phyloP scores from a whole-genome alignment of 2,888 invertebrate species.

The Epinotia nisella region DNA sequence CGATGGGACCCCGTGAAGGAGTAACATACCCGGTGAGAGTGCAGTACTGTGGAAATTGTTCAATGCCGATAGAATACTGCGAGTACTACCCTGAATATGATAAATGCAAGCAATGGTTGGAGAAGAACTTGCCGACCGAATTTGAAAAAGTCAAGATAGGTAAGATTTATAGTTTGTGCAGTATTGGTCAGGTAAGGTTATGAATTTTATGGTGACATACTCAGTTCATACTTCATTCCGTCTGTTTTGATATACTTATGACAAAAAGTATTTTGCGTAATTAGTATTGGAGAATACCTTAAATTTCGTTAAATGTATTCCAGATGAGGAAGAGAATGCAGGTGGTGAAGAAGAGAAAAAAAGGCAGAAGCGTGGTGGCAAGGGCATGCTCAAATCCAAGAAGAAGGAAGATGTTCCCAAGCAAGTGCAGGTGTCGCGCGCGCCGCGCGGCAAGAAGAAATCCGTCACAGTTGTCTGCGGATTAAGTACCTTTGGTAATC shows the following conservation, averaged over 20 bases:
- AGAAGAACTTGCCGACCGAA: conserved; percentile 96
- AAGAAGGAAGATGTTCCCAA: conserved; percentile 96
- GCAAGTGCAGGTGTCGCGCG: conserved; percentile 92
- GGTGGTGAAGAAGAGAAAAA: conserved; percentile 96
- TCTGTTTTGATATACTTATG: conserved; percentile 1
- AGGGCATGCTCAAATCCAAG: conserved; percentile 97
- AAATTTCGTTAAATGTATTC: conserved; percentile 41
- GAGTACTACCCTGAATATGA: conserved; percentile 99
- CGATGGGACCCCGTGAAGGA: conserved; percentile 88
- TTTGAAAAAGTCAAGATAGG: conserved; percentile 94
- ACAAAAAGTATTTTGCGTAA: not conserved
- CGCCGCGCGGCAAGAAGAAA: conserved; percentile 99
- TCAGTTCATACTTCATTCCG: not conserved
- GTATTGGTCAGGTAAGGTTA: conserved; percentile 46
- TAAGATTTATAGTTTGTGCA: conserved; percentile 57
- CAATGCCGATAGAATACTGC: conserved; percentile 98
- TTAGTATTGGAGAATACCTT: not conserved
- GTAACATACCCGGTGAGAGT: conserved; percentile 93
- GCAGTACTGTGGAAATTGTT: conserved; percentile 96
- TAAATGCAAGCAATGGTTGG: conserved; percentile 98
- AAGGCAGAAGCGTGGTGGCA: conserved; percentile 98
- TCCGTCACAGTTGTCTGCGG: conserved; percentile 99
- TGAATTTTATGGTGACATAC: conserved; percentile 17
- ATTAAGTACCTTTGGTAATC: conserved; percentile 94
- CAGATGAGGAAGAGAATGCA: conserved; percentile 87